phyloP scores from a whole-genome alignment of 2,888 invertebrate genomes.

The Chymomyza amoena region DNA sequence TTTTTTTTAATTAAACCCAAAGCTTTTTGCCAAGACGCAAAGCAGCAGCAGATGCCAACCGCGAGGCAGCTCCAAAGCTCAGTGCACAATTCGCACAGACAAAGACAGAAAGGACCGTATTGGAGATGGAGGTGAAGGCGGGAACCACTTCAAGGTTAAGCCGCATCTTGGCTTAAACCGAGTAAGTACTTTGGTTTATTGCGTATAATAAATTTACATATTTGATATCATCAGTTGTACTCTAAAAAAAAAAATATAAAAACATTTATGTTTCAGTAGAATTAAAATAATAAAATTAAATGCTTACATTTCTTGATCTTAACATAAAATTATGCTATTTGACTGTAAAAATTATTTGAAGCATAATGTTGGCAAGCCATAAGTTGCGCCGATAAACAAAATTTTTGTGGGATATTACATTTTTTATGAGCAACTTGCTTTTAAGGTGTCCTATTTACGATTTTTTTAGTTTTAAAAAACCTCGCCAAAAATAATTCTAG shows the following conservation, averaged over 20 bases:
- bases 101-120: neutral
- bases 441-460: too few species aligned
- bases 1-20: conserved; percentile 69
- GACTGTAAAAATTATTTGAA: neutral
- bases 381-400: too few species aligned
- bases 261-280: neutral
- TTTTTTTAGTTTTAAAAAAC: too few species aligned
- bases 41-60: conserved; percentile 37
- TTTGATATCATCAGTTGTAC: neutral
- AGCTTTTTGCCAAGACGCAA: conserved; percentile 63
- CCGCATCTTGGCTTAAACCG: conserved; percentile 16
- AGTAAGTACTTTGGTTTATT: neutral
- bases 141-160: conserved; percentile 59
- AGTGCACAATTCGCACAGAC: conserved; percentile 16
- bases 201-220: neutral
- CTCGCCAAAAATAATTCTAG: too few species aligned
- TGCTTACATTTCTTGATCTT: neutral
- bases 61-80: conserved; percentile 11
- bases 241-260: neutral
- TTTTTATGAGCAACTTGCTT: too few species aligned
- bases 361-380: neutral
- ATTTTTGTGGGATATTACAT: too few species aligned
- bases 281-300: neutral
- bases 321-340: neutral
- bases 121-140: conserved; percentile 8